phyloP scores from a whole-genome alignment of 2,797 vertebrate genomes.

The Poliocrania exsul region DNA sequence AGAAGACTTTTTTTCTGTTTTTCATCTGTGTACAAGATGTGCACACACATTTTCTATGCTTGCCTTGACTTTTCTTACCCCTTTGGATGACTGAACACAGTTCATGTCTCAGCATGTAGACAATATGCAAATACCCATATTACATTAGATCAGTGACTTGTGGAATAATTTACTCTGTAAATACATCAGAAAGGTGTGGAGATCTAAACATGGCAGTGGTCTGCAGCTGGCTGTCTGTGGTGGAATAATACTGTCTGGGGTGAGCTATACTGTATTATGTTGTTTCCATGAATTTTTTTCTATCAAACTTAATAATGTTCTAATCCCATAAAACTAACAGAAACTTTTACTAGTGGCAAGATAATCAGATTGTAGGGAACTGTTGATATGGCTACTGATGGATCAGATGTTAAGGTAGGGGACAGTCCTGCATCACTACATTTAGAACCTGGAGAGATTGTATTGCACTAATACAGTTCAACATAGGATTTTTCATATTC shows the following conservation, averaged over 20 bases:
- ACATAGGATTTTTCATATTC: not conserved
- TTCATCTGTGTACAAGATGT: not conserved
- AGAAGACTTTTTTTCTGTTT: not conserved
- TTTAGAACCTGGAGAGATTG: not conserved
- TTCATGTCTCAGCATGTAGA: conserved; percentile 43
- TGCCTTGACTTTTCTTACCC: conserved; percentile 38
- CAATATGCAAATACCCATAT: conserved; percentile 1
- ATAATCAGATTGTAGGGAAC: not conserved
- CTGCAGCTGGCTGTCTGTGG: not conserved
- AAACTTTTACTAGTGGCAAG: not conserved
- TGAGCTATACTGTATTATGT: not conserved
- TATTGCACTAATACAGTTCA: not conserved
- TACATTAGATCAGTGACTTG: not conserved
- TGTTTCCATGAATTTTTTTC: not conserved
- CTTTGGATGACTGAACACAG: conserved; percentile 29
- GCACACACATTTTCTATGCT: not conserved
- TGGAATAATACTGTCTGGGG: not conserved
- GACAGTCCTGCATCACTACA: not conserved
- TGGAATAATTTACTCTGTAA: conserved; percentile 12
- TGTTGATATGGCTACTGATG: not conserved
- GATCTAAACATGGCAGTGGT: not conserved
- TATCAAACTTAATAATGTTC: not conserved
- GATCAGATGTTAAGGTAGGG: not conserved
- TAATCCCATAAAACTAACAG: not conserved
- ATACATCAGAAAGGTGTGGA: not conserved